These are phyloP conservation scores for Microtus richardsoni DNA, from an alignment of 2,113 vertebrate genomes.

Conservation along the genomic window DNA sequence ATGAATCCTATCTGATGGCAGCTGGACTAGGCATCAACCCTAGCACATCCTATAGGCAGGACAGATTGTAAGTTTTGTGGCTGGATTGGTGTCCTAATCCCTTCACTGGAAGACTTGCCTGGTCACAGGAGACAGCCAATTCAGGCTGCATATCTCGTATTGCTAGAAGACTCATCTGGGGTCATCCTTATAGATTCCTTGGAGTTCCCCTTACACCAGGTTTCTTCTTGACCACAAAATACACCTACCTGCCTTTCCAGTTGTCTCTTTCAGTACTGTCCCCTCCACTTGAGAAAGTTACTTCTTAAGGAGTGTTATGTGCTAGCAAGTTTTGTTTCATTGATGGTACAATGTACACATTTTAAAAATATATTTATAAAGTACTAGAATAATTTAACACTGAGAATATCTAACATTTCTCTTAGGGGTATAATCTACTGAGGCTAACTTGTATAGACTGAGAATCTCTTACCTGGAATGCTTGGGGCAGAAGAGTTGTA, in stretches of 20 bases:
- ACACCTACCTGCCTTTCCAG: background rate
- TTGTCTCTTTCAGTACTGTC: background rate
- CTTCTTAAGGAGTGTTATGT: background rate
- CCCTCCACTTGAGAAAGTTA: background rate
- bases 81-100: background rate
- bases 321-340: background rate
- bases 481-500: background rate
- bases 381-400: background rate
- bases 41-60: background rate
- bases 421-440: background rate
- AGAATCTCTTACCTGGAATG: background rate
- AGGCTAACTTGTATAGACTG: background rate
- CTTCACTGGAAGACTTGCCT: background rate
- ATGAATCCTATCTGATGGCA: background rate
- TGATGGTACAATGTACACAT: background rate
- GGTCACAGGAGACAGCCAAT: background rate
- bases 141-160: background rate
- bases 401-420: background rate
- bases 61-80: background rate
- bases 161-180: background rate
- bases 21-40: background rate
- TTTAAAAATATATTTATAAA: background rate
- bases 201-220: background rate
- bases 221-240: background rate
- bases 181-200: background rate